phyloP scores from a whole-genome alignment of 2,888 invertebrate genomes.

The Galerucella calmariensis region DNA sequence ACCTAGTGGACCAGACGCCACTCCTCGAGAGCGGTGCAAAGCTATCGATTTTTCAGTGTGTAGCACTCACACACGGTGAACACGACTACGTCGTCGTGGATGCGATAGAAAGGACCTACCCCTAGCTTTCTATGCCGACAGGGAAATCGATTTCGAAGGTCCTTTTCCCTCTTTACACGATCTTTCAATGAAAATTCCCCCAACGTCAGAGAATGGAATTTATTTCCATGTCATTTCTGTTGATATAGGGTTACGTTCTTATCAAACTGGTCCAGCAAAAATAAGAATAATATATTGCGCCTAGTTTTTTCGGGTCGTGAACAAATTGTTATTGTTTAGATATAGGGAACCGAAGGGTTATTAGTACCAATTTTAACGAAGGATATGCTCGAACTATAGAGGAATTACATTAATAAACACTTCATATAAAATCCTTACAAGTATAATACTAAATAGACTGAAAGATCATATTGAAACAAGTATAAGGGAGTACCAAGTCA shows the following conservation, averaged over 20 bases:
- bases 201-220: conserved; percentile 3
- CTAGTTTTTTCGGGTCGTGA: no score
- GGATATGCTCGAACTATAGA: no score
- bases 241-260: background rate
- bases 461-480: no score
- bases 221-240: background rate
- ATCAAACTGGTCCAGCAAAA: background rate
- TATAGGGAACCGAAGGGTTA: no score
- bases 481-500: no score
- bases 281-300: no score
- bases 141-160: conserved; percentile 34
- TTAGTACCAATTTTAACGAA: no score
- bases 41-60: conserved; percentile 10
- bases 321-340: no score
- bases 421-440: no score
- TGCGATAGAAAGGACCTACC: conserved; percentile 48
- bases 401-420: no score
- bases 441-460: no score
- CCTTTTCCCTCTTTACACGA: conserved; percentile 13
- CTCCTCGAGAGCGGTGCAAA: conserved; percentile 16
- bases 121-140: conserved; percentile 35
- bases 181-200: conserved; percentile 17
- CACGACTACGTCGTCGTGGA: conserved; percentile 7
- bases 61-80: conserved; percentile 9
- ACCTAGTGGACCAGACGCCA: conserved; percentile 14